A percentile compares a stretch with the other conserved stretches of the same genome.
These are phyloP conservation scores for Podilymbus podiceps DNA, from an alignment of 2,113 vertebrate species.

Conservation along the genomic window DNA sequence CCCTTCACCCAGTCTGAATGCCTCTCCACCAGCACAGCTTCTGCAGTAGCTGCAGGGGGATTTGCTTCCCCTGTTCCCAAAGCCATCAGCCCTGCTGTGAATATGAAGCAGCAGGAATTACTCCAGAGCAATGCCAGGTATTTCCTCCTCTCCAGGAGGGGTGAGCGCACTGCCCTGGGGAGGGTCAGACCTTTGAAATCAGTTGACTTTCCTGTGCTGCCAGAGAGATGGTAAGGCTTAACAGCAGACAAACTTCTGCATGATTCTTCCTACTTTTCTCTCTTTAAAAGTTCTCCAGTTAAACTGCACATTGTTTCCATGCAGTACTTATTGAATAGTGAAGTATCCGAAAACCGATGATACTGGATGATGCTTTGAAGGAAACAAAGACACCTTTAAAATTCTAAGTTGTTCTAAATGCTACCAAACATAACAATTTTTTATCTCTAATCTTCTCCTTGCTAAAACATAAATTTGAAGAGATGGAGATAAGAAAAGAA, in stretches of 20 bases:
- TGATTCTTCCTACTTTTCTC: conserved; percentile 16
- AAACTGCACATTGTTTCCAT: background rate
- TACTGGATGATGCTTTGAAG: background rate
- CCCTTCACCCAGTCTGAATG: background rate
- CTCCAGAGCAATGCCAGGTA: background rate
- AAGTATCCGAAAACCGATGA: background rate
- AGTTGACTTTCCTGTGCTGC: background rate
- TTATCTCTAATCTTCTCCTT: background rate
- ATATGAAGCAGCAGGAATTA: background rate
- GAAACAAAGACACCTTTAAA: background rate
- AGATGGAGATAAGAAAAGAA: conserved; percentile 5
- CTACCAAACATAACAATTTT: background rate
- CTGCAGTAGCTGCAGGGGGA: background rate
- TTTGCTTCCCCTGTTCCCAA: background rate
- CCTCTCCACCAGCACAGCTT: background rate
- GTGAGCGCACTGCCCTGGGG: background rate
- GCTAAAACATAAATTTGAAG: background rate
- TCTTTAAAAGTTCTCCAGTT: conserved; percentile 55
- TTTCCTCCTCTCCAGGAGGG: background rate
- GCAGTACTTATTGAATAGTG: background rate
- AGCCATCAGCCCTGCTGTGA: background rate
- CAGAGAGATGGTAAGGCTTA: background rate
- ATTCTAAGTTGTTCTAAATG: background rate
- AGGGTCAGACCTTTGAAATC: conserved; percentile 13
- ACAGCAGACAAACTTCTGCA: conserved; percentile 5